A percentile compares a stretch with the other conserved stretches of the same genome.
Evolutionary conservation across 2,113 vertebrate genomes (phyloP).

Genomic region (Podarcis raffonei): DNA sequence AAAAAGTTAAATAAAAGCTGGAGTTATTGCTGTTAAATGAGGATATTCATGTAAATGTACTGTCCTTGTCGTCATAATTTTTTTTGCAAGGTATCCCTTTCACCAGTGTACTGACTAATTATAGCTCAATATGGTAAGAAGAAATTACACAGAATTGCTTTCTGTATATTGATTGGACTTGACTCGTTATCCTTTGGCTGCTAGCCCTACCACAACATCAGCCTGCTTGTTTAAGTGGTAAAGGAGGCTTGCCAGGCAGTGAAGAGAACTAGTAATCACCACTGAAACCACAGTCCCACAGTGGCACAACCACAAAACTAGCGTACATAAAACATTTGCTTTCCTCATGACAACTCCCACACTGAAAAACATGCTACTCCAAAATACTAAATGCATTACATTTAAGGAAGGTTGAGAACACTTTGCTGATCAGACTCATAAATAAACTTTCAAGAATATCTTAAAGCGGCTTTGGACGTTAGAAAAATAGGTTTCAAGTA

Average conservation of each 20-base stretch:
- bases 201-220: conserved; percentile 70
- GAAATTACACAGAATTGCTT: conserved; percentile 63
- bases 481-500: background rate
- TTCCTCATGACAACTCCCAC: conserved; percentile 54
- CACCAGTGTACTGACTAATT: conserved; percentile 64
- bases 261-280: conserved; percentile 82
- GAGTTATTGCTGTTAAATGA: conserved; percentile 16
- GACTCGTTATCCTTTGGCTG: conserved; percentile 62
- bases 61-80: conserved; percentile 40
- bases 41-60: conserved; percentile 40
- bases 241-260: conserved; percentile 63
- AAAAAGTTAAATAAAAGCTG: background rate
- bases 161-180: conserved; percentile 59
- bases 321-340: conserved; percentile 79
- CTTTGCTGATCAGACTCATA: conserved; percentile 30
- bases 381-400: conserved; percentile 46
- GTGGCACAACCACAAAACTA: conserved; percentile 74
- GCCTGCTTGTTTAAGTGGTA: conserved; percentile 69
- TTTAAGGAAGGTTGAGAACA: background rate
- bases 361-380: conserved; percentile 33
- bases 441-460: conserved; percentile 15
- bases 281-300: conserved; percentile 72
- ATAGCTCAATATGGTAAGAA: conserved; percentile 67
- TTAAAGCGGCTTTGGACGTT: background rate
- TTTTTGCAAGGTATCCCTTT: conserved; percentile 44